Base-by-base conservation (phyloP, 2,888 invertebrate genomes). In the Drosophila melanosoma region DNA sequence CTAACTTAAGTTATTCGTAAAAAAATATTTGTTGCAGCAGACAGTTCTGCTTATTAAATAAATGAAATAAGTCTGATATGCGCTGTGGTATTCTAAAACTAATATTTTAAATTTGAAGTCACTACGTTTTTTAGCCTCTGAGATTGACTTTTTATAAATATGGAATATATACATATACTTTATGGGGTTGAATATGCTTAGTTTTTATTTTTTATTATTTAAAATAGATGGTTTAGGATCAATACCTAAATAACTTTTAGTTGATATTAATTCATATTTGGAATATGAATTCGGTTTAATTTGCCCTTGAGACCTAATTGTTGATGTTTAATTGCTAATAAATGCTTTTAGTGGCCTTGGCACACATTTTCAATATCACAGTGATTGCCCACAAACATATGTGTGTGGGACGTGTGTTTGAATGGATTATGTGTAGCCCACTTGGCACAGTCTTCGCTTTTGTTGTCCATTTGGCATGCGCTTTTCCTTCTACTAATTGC, bases 401-500 rank as follows among this genome's bases (percentile, higher is more conserved):
- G 35, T 57, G 49, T 10, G n/a, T 26, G 20, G 32, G 32, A 15
- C 36, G 57, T 69, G 42, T 65, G 45, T n/a, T 32, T 40, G 42
- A 17, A 29, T 36, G 15, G 26, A 1, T 49, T 10, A 49, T 35
- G 26, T 60, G 58, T 52, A 35, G 67, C 57, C 56, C 68, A 51
- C 68, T 78, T 76, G 62, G 62, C 79, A 69, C 65, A 74, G 66
- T 77, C 53, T 64, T 64, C 38, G 57, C 51, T 60, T 56, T 66
- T 71, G 63, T 66, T 61, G 77, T 70, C 63, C 75, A 67, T 69
- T 73, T 63, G 72, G 69, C 64, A 56, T 68, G 64, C 70, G 65
- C 74, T 69, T 72, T 59, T 83, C 59, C 67, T 68, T 54, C 69
- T 75, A 82, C 86, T 89, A 86, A 86, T 86, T 89, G 81, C 83